phyloP scores from a whole-genome alignment of 2,797 vertebrate genomes.

The Falco novaeseelandiae region DNA sequence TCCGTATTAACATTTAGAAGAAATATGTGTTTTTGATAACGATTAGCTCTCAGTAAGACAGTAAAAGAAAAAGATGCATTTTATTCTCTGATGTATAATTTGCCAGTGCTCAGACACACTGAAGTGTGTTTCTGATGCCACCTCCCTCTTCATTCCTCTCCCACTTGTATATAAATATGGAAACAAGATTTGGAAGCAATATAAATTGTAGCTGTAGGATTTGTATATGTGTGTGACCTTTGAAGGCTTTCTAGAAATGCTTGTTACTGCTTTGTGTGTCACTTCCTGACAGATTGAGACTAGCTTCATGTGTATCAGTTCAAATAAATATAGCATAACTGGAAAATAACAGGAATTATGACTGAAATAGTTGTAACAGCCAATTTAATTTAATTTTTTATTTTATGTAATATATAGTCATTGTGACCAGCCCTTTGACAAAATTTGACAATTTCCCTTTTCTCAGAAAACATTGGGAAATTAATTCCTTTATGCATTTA shows the following conservation, averaged over 20 bases:
- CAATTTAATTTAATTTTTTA: not conserved
- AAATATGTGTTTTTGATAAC: not conserved
- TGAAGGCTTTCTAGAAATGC: slow-evolving; percentile 37
- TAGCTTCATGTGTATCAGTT: not conserved
- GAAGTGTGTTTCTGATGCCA: slow-evolving; percentile 20
- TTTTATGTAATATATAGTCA: not conserved
- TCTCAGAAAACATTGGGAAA: not conserved
- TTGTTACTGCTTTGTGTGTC: not conserved
- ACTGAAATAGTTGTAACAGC: not conserved
- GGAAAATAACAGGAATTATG: slow-evolving; percentile 9
- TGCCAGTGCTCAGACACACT: not conserved
- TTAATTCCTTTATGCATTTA: not conserved
- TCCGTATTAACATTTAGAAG: not conserved
- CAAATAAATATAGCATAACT: slow-evolving; percentile 7
- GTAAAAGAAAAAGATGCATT: not conserved
- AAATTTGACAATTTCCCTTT: not conserved
- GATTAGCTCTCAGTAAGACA: not conserved
- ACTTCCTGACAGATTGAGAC: slow-evolving; percentile 35
- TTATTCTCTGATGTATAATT: not conserved
- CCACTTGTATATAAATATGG: slow-evolving; percentile 50
- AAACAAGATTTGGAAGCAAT: slow-evolving; percentile 19
- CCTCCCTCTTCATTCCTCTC: slow-evolving; percentile 36
- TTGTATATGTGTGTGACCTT: slow-evolving; percentile 2
- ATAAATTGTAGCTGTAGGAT: not conserved
- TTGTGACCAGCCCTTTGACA: not conserved